Evolutionary conservation across 2,888 invertebrate species (phyloP).

Genomic region (Macaria liturata): DNA sequence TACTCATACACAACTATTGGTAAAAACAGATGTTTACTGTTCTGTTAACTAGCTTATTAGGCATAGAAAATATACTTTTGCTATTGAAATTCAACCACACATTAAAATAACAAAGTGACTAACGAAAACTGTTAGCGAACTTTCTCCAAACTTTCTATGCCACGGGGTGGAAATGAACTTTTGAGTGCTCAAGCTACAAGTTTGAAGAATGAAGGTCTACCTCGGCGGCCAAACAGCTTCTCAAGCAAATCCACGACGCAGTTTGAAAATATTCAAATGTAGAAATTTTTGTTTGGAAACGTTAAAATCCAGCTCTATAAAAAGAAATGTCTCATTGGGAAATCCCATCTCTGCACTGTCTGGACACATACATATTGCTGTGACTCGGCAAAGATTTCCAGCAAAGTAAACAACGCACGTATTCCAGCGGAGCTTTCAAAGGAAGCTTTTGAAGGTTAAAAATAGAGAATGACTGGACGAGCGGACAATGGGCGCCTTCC

Average conservation of each 20-base stretch:
- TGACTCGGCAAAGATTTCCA: constrained; percentile 19
- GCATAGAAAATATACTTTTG: no score
- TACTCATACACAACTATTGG: no score
- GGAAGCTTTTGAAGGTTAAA: constrained; percentile 49
- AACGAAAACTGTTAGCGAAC: constrained; percentile 10
- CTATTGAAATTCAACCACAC: background rate
- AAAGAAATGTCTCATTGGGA: constrained; percentile 2
- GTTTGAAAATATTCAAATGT: constrained; percentile 15
- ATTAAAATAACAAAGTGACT: constrained; percentile 15
- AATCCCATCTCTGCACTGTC: background rate
- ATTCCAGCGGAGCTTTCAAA: constrained; percentile 31
- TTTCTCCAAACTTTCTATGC: constrained; percentile 17
- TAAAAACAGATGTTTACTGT: no score
- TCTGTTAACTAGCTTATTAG: no score
- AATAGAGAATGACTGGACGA: constrained; percentile 54
- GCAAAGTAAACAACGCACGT: constrained; percentile 30
- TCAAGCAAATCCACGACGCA: constrained; percentile 14
- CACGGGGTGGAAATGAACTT: constrained; percentile 21
- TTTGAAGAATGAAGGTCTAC: constrained; percentile 24
- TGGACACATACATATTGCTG: constrained; percentile 12
- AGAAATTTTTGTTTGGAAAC: constrained; percentile 15
- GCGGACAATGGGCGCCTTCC: constrained; percentile 60
- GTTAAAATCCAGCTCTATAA: constrained; percentile 2
- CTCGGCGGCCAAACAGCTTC: constrained; percentile 16
- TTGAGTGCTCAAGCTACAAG: constrained; percentile 22